A percentile compares a stretch with the other conserved stretches of the same genome.
Conservation (phyloP, 2,113 vertebrate species). For the Anhinga anhinga region DNA sequence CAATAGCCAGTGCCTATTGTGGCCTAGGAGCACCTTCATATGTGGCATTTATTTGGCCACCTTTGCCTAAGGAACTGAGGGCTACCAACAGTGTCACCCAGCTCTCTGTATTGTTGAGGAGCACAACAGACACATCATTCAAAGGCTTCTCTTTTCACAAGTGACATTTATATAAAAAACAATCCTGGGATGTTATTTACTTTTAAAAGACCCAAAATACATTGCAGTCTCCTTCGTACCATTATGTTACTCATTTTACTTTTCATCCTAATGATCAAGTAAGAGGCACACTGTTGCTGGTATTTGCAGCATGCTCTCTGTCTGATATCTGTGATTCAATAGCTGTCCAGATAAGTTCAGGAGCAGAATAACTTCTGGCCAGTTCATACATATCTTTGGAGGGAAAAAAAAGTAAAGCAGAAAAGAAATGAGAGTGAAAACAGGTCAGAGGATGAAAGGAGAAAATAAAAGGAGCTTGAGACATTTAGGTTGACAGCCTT, state of each 20-base stretch:
- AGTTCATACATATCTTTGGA: background rate
- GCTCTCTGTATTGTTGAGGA: background rate
- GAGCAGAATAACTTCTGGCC: background rate
- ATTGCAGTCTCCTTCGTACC: background rate
- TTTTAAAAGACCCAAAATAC: background rate
- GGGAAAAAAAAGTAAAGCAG: background rate
- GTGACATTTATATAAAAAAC: background rate
- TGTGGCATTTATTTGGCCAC: background rate
- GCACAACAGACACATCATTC: background rate
- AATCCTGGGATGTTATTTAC: background rate
- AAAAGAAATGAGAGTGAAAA: background rate
- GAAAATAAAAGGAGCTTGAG: background rate
- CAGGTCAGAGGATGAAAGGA: background rate
- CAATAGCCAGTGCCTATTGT: background rate
- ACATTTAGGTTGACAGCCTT: background rate
- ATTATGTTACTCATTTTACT: background rate
- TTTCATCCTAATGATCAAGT: background rate
- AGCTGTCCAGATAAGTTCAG: background rate
- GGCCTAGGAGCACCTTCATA: background rate
- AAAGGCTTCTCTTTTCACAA: background rate
- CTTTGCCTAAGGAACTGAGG: background rate
- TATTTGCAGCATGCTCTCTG: rapidly evolving
- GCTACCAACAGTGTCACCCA: background rate
- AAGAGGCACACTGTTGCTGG: background rate
- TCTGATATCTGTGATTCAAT: background rate